Base-by-base conservation (phyloP, 30 jellyfish, hydroid and myxozoan species). In the Hydractinia echinata region DNA sequence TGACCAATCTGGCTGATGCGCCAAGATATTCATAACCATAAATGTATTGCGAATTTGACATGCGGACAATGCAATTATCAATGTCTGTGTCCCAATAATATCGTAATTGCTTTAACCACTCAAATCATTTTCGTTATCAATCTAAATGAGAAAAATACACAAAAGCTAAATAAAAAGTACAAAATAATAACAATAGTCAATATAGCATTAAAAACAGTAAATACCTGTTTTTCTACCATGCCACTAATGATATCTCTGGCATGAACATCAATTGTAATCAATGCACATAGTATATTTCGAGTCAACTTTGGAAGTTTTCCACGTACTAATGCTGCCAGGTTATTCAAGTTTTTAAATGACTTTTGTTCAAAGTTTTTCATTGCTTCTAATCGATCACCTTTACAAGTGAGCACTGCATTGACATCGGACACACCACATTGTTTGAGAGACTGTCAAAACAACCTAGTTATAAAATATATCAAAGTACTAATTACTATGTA, bases 11-110 rank as follows among this genome's bases (percentile, higher is more conserved):
- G 0, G 95, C 92, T 11, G 98, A 92, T 0, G 98, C 98, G 21
- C 98, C 98, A 51, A 92, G 98, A 66, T 92, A 92, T 54, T 92
- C 98, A 72, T 92, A 92, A 54, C 98, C 98, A 80, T 92, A 92
- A 21, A 92, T 86, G 72, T 92, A 92, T 7, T 87, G 62, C 51
- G 98, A 92, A 67, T 92, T 92, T 50, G 98, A 92, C 98, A 92
- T 92, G 66, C 98, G 98, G 11, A 92, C 98, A 21, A 86, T 66
- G 61, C 98, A 86, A 82, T 92, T 92, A 61, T 92, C 96, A 16
- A 92, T 88, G 54, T 92, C 98, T 10, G 89, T 56, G 81, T 92
- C 98, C 98, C 98, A 92, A 82, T 86, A 92, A 79, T 92, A 92
- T 21, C 98, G 89, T 48, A 87, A 82, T 77, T 92, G 98, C 54